Evolutionary conservation across 2,113 vertebrate species (phyloP).

Genomic region (Neopipo cinnamomea): DNA sequence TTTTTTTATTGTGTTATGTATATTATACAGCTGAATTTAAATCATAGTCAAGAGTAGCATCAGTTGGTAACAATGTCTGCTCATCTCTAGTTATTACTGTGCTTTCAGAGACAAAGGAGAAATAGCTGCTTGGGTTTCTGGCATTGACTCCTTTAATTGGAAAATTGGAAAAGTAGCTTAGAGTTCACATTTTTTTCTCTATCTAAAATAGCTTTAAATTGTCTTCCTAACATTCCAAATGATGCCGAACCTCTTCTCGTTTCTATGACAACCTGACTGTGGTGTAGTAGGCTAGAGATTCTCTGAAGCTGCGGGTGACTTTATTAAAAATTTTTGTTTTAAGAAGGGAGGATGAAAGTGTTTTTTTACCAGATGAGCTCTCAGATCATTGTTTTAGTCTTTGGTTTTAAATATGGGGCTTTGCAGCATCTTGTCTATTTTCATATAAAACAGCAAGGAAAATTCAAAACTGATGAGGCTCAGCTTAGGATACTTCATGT

Average conservation of each 20-base stretch:
- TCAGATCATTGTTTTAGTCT: background rate
- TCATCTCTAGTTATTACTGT: background rate
- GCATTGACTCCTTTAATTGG: background rate
- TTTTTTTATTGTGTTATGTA: background rate
- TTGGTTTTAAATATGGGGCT: background rate
- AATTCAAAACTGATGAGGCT: background rate
- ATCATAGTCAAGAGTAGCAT: background rate
- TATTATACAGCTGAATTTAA: background rate
- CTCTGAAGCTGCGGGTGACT: background rate
- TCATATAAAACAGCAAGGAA: background rate
- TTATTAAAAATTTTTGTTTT: conserved; percentile 32
- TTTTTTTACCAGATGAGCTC: background rate
- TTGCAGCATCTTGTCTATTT: background rate
- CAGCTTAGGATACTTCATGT: background rate
- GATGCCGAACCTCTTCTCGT: conserved; percentile 38
- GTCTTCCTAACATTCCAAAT: conserved; percentile 46
- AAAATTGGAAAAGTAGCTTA: background rate
- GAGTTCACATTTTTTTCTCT: background rate
- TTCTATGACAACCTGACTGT: conserved; percentile 61
- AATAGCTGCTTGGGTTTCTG: background rate
- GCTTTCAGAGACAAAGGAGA: background rate
- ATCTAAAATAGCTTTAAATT: conserved; percentile 36
- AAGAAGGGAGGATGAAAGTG: background rate
- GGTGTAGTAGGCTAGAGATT: background rate
- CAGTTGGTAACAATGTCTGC: background rate